phyloP scores from a whole-genome alignment of 2,797 vertebrate species.

The Oryzias dopingdopingensis region DNA sequence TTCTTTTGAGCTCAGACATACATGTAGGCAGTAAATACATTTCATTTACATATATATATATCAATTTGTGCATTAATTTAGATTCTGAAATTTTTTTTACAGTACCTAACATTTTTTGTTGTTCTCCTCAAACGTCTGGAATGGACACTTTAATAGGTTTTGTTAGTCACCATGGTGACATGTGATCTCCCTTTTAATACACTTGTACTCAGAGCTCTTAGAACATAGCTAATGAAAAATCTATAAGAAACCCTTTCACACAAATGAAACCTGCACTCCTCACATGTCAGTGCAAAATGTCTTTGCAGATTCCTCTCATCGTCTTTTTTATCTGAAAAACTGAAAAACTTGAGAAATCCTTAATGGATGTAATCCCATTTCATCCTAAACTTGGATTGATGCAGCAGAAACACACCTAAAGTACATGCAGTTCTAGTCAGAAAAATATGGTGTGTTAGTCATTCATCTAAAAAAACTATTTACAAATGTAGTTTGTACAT shows the following conservation, averaged over 20 bases:
- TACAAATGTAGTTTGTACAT: too few relatives aligned
- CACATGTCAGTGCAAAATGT: neutral
- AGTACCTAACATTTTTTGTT: too few relatives aligned
- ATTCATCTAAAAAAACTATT: too few relatives aligned
- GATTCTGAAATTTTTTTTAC: too few relatives aligned
- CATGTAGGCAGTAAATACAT: too few relatives aligned
- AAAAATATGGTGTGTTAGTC: too few relatives aligned
- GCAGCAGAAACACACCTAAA: constrained; percentile 32
- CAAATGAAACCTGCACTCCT: neutral
- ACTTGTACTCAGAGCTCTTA: neutral
- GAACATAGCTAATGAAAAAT: neutral
- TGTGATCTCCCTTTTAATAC: neutral
- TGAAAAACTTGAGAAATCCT: constrained; percentile 35
- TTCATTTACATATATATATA: too few relatives aligned
- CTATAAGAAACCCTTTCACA: neutral
- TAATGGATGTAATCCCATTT: constrained; percentile 54
- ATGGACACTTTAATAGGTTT: too few relatives aligned
- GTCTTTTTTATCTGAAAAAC: constrained; percentile 41
- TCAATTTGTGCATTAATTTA: too few relatives aligned
- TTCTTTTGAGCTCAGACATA: too few relatives aligned
- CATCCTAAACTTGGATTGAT: constrained; percentile 55
- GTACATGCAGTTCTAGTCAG: constrained; percentile 2
- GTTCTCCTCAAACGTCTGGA: too few relatives aligned
- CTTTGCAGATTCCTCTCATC: too few relatives aligned
- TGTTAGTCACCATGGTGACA: neutral